These are phyloP conservation scores for Parus major DNA, from an alignment of 2,113 vertebrate species.

Conservation along the genomic window DNA sequence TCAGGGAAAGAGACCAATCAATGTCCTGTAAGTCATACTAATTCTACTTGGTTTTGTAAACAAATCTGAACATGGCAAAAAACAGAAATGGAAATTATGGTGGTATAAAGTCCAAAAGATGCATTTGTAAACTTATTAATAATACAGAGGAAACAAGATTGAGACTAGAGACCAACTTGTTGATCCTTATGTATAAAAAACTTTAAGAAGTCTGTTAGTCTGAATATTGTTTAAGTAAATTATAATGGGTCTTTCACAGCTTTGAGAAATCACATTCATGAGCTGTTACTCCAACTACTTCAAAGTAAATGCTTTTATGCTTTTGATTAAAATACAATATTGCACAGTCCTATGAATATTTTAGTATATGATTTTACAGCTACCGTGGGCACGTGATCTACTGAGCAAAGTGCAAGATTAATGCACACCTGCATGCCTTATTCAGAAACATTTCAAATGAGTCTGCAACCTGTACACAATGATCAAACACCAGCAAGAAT, in stretches of 20 bases:
- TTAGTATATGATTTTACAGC: background rate
- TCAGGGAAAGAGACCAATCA: background rate
- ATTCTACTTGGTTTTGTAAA: background rate
- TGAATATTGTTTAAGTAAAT: background rate
- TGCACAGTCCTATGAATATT: conserved; percentile 3
- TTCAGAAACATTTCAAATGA: conserved; percentile 20
- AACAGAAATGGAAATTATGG: background rate
- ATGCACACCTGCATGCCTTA: background rate
- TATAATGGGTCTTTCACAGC: background rate
- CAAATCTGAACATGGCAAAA: background rate
- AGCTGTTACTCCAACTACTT: background rate
- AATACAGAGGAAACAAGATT: background rate
- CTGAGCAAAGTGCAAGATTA: conserved; percentile 1
- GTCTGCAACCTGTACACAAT: background rate
- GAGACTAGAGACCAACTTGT: background rate
- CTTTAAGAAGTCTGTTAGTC: background rate
- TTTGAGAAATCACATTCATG: background rate
- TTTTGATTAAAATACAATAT: conserved; percentile 19
- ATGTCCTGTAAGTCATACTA: background rate
- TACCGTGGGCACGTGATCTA: background rate
- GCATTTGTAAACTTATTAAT: background rate
- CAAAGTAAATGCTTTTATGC: background rate
- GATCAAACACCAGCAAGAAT: conserved; percentile 32
- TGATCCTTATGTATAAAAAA: background rate
- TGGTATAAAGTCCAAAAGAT: background rate